Percentiles rank a stretch among this genome's conserved stretches.
phyloP scores from a whole-genome alignment of 2,113 vertebrate species.

The Vidua macroura region DNA sequence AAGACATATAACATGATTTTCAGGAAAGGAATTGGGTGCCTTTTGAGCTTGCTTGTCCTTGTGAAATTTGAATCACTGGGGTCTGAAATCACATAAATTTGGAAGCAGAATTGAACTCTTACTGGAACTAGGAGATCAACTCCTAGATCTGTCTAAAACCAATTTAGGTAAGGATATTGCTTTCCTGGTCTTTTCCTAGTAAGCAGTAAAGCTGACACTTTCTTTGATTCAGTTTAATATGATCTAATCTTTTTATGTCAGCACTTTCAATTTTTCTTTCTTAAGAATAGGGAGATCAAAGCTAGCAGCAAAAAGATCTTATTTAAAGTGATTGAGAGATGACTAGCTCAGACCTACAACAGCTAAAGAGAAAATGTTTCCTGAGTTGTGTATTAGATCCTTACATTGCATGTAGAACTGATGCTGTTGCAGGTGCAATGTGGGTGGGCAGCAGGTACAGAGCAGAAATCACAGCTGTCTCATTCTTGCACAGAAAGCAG shows the following conservation, averaged over 20 bases:
- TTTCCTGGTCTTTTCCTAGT: background rate
- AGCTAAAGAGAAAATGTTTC: background rate
- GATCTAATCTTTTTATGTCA: slow-evolving; percentile 38
- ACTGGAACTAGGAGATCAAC: background rate
- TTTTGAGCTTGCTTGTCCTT: background rate
- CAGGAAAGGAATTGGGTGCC: background rate
- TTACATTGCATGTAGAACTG: background rate
- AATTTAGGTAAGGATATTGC: background rate
- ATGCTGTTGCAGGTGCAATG: background rate
- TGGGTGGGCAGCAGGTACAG: background rate
- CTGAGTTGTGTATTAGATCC: background rate
- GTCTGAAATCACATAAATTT: background rate
- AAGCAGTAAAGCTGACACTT: background rate
- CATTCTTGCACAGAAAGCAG: background rate
- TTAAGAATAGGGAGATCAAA: background rate
- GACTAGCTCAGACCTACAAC: background rate
- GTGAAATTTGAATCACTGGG: background rate
- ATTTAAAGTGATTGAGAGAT: background rate
- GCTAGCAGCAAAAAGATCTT: background rate
- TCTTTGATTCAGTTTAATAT: slow-evolving; percentile 20
- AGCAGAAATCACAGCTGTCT: background rate
- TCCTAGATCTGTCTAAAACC: background rate
- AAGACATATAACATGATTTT: background rate
- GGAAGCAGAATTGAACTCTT: background rate
- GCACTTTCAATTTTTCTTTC: background rate